phyloP scores from a whole-genome alignment of 2,888 invertebrate species.

The Matsumyia berberina region DNA sequence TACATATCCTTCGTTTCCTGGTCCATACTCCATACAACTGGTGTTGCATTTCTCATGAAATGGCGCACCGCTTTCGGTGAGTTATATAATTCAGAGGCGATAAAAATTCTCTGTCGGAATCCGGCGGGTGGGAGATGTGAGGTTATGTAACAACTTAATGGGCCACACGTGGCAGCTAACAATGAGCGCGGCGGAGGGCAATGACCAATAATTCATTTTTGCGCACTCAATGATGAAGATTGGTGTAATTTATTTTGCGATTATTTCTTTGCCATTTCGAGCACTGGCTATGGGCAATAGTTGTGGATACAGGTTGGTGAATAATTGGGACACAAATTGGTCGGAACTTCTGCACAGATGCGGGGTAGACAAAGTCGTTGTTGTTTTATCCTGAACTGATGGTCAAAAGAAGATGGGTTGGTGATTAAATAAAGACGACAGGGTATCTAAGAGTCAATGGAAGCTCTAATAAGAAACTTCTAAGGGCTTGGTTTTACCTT shows the following conservation, averaged over 20 bases:
- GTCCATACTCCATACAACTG: too few relatives aligned
- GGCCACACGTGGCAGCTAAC: constrained; percentile 38
- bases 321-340: too few relatives aligned
- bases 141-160: constrained; percentile 50
- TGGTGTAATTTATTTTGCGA: constrained; percentile 39
- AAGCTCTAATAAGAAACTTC: too few relatives aligned
- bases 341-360: too few relatives aligned
- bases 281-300: background rate
- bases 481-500: too few relatives aligned
- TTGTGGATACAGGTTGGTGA: too few relatives aligned
- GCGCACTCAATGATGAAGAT: constrained; percentile 9
- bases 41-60: background rate
- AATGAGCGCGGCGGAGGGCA: constrained; percentile 7
- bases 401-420: too few relatives aligned
- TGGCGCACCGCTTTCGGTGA: background rate
- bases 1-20: background rate
- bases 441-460: too few relatives aligned
- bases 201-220: constrained; percentile 52
- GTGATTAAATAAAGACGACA: too few relatives aligned
- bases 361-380: too few relatives aligned
- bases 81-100: constrained; percentile 4
- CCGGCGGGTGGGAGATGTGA: constrained; percentile 7
- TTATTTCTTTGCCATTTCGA: constrained; percentile 2
- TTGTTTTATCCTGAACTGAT: too few relatives aligned
- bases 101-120: constrained; percentile 7